A percentile compares a stretch with the other conserved stretches of the same genome.
phyloP scores from a whole-genome alignment of 2,113 vertebrate genomes.

The Aythya baeri region DNA sequence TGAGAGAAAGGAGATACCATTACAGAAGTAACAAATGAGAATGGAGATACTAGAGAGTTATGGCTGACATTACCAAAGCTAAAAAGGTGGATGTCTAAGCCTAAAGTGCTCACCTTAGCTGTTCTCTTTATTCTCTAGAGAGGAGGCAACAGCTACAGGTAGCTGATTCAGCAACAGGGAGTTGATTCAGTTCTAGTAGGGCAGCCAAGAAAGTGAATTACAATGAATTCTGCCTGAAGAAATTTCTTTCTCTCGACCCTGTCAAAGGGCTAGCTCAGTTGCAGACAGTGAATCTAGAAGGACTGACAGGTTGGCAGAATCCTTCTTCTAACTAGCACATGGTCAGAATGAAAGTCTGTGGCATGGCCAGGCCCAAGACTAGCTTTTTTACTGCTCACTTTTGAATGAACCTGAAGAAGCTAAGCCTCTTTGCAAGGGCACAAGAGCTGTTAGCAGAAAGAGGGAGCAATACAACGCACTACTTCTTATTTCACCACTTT shows the following conservation, averaged over 20 bases:
- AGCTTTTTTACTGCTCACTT: background rate
- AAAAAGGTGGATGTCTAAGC: background rate
- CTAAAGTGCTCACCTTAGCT: background rate
- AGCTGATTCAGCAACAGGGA: background rate
- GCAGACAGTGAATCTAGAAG: background rate
- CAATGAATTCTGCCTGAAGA: background rate
- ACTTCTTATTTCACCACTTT: background rate
- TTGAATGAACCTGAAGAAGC: background rate
- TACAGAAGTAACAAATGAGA: background rate
- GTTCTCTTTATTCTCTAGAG: background rate
- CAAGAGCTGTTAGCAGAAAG: background rate
- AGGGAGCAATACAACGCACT: background rate
- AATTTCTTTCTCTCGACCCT: background rate
- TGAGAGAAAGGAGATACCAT: background rate
- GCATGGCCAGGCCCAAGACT: background rate
- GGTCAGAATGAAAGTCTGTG: background rate
- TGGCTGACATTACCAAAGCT: background rate
- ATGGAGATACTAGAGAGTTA: slow-evolving; percentile 17
- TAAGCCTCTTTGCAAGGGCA: background rate
- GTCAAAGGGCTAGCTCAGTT: background rate
- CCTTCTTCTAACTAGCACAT: background rate
- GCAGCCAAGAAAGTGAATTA: background rate
- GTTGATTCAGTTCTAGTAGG: background rate
- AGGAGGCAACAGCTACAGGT: background rate
- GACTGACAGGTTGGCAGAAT: background rate